Evolutionary conservation across 2,888 invertebrate species (phyloP), one percentile per base, ranked within the genome.

Genomic region (Tryphoninae sp.): DNA sequence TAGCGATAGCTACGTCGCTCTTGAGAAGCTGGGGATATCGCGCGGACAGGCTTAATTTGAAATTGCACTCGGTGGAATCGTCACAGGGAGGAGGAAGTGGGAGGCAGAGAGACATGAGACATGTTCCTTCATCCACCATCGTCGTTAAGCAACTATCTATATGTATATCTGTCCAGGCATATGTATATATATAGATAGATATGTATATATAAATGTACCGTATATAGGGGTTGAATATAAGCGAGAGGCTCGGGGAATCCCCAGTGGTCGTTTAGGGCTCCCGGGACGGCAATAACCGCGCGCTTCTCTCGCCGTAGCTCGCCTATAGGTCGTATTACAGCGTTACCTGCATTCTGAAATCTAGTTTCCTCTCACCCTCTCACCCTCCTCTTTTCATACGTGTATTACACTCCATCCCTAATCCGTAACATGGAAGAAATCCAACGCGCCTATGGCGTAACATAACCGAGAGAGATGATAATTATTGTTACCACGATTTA

Each of bases 271-370:
- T 84, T 84, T 81, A 86, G 84, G 79, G 83, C 84, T 87, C 87
- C 86, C 87, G 59, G 80, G 84, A 81, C 80, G 69, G 81, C 85
- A 83, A 86, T 87, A 86, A 81, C 81, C 61, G 42, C 69, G 64
- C 65, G 72, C 61, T 74, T 64, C 78, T 62, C 78, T 67, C 75
- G 78, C 78, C 33, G 65, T 55, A 58, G 71, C 73, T 71, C 61
- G 76, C 58, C 59, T 51, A 71, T 80, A 64, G 42, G 26, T 75
- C 74, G 64, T 77, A 77, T 71, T 81, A 73, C 75, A 65, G 22
- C 75, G 67, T 76, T 76, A 73, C 51, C 72, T 69, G 76, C 72
- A 61, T 79, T 59, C 72, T 45, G 49, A 23, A 49, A 77, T 62
- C 76, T 33, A 62, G 61, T 81, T 73, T 67, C 62, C 8, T 42